Evolutionary conservation across 1,140 invertebrate genomes (phyloP).

Genomic region (Drosophila virilis): DNA sequence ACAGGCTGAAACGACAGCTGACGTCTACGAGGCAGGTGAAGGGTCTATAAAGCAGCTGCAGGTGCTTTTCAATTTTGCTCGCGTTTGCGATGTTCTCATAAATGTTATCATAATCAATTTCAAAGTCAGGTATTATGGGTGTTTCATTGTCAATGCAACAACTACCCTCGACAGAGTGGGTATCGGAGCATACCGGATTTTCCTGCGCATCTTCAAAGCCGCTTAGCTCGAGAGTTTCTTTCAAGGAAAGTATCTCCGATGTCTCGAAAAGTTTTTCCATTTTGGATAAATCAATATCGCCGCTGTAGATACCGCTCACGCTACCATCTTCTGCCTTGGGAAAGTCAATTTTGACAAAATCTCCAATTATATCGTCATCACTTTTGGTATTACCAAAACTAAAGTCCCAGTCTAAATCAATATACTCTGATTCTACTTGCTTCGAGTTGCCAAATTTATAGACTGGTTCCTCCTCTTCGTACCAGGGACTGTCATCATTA

Average conservation of each 20-base stretch:
- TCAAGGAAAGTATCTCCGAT: constrained; percentile 9
- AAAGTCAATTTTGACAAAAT: constrained; percentile 22
- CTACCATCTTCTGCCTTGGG: constrained; percentile 3
- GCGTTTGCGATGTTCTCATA: constrained; percentile 46
- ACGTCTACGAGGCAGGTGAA: constrained; percentile 56
- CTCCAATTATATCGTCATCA: constrained; percentile 24
- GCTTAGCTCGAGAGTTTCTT: not conserved
- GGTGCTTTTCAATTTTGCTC: constrained; percentile 40
- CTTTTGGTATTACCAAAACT: constrained; percentile 5
- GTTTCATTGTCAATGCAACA: not conserved
- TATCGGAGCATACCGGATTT: no score
- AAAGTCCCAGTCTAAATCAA: constrained; percentile 10
- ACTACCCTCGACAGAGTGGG: not conserved
- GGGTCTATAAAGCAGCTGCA: constrained; percentile 58
- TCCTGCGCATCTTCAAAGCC: not conserved
- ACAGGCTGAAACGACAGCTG: constrained; percentile 52
- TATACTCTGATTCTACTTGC: constrained; percentile 8
- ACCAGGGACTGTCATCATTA: constrained; percentile 19
- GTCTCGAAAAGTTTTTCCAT: constrained; percentile 8
- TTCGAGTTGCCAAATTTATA: constrained; percentile 6
- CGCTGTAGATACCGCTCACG: not conserved
- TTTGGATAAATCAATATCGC: not conserved
- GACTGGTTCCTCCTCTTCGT: constrained; percentile 2
- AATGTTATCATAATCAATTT: constrained; percentile 53
- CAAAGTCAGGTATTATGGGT: constrained; percentile 16